Evolutionary conservation across 2,113 vertebrate genomes (phyloP), one percentile per base, ranked within the genome.

Genomic region (Seriola dumerili): DNA sequence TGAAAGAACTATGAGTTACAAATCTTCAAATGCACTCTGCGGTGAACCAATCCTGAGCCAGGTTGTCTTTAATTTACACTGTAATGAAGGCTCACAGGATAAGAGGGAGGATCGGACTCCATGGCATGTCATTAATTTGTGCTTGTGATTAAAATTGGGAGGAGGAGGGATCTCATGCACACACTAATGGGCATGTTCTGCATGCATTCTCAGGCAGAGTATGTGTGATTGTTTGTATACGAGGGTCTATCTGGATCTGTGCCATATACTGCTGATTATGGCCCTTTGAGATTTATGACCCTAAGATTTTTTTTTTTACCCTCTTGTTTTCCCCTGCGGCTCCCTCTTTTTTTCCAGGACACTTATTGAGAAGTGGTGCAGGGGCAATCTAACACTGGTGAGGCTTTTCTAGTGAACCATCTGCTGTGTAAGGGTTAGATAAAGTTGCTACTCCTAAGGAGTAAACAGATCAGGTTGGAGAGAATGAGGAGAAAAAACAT

Each of bases 1-100:
- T 50, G 44, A 32, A 61, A 62, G 62, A 71, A 46, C 72, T 21
- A 16, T 64, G 72, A 84, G 81, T 48, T 68, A 54, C 58, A 81
- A 77, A 89, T 34, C 75, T 57, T 84, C 59, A 87, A 83, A 88
- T 72, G 44, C 52, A 83, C 62, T 42, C 32, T 36, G 86, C 1
- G 2, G 62, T 32, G 50, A 71, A 72, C 50, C 55, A 50, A 29
- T 44, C 23, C 74, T 62, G 66, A 65, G 58, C 69, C 80, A 85
- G 59, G 57, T 87, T 86, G 76, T 83, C 72, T 89, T 79, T 89
- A 84, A 85, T 88, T 85, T 70, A 79, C 66, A n/a, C 78, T 38
- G 59, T 72, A 80, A 70, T 40, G 8, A 79, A 85, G 57, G 78
- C 84, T 88, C 73, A 19, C 1, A 16, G 83, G 81, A 87, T 68